Conservation (phyloP, 2,113 vertebrate genomes). For the Albula goreensis region DNA sequence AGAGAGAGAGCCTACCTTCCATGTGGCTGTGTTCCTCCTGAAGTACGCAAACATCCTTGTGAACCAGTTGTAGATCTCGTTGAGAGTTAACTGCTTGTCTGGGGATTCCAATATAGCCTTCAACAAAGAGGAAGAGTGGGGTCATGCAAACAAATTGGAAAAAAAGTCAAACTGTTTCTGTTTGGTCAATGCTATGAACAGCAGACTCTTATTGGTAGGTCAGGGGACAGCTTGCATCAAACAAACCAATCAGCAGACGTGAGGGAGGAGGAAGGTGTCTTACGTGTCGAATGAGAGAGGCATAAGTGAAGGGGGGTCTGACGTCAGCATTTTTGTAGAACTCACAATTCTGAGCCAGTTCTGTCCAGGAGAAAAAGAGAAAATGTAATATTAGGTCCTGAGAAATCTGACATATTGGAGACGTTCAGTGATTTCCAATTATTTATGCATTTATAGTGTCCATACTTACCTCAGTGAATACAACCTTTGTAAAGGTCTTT, state of each 20-base stretch:
- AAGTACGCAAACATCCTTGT: conserved; percentile 98
- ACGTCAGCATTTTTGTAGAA: conserved; percentile 98
- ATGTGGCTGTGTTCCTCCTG: conserved; percentile 95
- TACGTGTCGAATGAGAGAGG: conserved; percentile 99
- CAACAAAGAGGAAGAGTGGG: not conserved
- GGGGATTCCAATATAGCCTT: conserved; percentile 97
- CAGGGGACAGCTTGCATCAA: not conserved
- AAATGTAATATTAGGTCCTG: too few species aligned
- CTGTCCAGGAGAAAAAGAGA: conserved; percentile 67
- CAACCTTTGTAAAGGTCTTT: too few species aligned
- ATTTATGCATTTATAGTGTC: too few species aligned
- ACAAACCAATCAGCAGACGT: not conserved
- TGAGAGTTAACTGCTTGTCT: conserved; percentile 97
- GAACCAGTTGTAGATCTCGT: conserved; percentile 99
- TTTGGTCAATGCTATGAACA: not conserved
- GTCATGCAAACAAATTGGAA: not conserved
- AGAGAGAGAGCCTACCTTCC: conserved; percentile 82
- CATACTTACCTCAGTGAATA: too few species aligned
- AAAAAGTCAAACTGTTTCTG: not conserved
- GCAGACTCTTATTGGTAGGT: not conserved
- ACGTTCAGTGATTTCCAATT: too few species aligned
- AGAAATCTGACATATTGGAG: too few species aligned
- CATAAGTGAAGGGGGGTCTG: conserved; percentile 96
- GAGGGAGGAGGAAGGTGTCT: conserved; percentile 36
- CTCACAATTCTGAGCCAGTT: conserved; percentile 97